Evolutionary conservation across 2,888 invertebrate genomes (phyloP).

Genomic region (Pristionchus entomophagus): DNA sequence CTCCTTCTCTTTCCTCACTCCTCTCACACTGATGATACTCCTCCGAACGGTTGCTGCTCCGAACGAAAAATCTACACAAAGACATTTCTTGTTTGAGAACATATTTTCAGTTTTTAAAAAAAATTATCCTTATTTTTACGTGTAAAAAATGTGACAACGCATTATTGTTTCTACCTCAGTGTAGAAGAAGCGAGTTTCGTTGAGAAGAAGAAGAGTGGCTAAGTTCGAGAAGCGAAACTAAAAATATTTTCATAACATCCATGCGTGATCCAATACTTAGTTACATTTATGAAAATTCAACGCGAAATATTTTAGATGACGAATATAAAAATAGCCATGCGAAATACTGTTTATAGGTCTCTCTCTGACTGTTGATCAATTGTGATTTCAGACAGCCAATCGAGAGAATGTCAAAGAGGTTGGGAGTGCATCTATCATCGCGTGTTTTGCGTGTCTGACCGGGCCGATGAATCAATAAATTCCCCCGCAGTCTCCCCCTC

Average conservation of each 20-base stretch:
- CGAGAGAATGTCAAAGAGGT: too few relatives aligned
- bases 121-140: too few relatives aligned
- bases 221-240: slow-evolving; percentile 14
- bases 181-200: background rate
- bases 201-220: background rate
- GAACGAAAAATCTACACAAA: background rate
- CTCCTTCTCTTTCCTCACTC: background rate
- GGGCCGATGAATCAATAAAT: background rate
- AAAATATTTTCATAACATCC: background rate
- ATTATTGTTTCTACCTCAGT: background rate
- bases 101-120: too few relatives aligned
- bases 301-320: background rate
- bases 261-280: too few relatives aligned
- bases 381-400: too few relatives aligned
- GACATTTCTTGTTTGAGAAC: background rate
- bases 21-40: background rate
- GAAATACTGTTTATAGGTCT: too few relatives aligned
- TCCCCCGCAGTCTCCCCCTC: background rate
- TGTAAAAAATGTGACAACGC: background rate
- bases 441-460: slow-evolving; percentile 2
- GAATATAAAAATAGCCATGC: background rate
- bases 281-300: too few relatives aligned
- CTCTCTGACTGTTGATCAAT: background rate
- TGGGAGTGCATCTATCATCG: too few relatives aligned
- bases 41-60: slow-evolving; percentile 17